These are phyloP conservation scores for Pelagia noctiluca DNA, from an alignment of 30 jellyfish, hydroid and myxozoan genomes.

Conservation along the genomic window DNA sequence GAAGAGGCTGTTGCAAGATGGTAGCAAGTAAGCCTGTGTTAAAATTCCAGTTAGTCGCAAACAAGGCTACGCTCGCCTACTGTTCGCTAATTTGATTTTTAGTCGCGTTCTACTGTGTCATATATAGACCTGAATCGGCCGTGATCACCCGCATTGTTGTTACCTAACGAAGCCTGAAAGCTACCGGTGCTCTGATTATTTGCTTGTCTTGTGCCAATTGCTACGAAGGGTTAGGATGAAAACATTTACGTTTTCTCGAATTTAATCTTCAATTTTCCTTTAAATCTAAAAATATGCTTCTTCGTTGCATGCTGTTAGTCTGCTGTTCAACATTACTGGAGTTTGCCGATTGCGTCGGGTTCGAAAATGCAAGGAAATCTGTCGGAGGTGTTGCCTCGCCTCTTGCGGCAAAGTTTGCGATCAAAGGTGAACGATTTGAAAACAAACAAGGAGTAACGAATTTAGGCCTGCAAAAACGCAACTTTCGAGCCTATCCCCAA, in stretches of 20 bases:
- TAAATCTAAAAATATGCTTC: background rate
- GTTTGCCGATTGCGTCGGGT: background rate
- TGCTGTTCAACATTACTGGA: background rate
- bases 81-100: no score
- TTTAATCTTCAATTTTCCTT: background rate
- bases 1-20: no score
- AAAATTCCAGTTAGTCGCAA: no score
- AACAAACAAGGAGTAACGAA: background rate
- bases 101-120: no score
- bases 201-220: conserved; percentile 14
- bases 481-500: conserved; percentile 76
- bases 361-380: background rate
- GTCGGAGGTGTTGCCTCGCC: background rate
- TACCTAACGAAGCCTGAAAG: background rate
- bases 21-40: no score
- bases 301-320: background rate
- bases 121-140: background rate
- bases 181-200: background rate
- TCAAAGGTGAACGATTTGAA: background rate
- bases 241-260: background rate
- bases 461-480: conserved; percentile 21
- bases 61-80: no score
- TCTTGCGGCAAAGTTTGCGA: background rate
- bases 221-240: background rate
- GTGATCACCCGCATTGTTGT: background rate